phyloP scores from a whole-genome alignment of 2,113 vertebrate genomes.

The Bombycilla garrulus region DNA sequence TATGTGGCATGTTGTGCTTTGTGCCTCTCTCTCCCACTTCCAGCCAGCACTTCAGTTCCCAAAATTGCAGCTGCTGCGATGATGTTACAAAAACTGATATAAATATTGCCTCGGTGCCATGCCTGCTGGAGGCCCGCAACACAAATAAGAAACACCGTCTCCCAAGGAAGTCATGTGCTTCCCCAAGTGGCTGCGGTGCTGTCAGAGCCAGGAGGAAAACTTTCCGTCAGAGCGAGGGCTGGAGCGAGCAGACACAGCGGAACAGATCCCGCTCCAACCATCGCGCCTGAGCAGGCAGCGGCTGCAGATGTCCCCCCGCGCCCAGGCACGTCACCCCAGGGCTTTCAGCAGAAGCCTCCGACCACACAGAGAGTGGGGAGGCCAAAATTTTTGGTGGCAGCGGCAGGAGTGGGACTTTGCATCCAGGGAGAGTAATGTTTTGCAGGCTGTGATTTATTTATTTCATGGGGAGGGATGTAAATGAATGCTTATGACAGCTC shows the following conservation, averaged over 20 bases:
- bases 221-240: conserved; percentile 7
- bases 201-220: conserved; percentile 14
- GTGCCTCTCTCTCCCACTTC: background rate
- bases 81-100: conserved; percentile 17
- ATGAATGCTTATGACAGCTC: conserved; percentile 33
- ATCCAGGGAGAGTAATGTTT: background rate
- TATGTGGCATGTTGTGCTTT: fast-evolving
- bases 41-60: conserved; percentile 15
- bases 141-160: conserved; percentile 1
- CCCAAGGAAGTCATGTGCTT: conserved; percentile 28
- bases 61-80: background rate
- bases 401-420: background rate
- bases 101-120: conserved; percentile 10
- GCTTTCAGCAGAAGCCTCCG: background rate
- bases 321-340: background rate
- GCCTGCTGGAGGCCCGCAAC: conserved; percentile 29
- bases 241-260: background rate
- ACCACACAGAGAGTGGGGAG: background rate
- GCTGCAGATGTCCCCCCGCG: background rate
- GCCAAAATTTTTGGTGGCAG: background rate
- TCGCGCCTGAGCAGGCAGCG: background rate
- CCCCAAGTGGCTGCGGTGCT: conserved; percentile 7
- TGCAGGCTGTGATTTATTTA: conserved; percentile 12
- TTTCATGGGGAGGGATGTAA: background rate
- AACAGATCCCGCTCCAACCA: background rate